Evolutionary conservation across 2,797 vertebrate species (phyloP), one percentile per base, ranked within the genome.

Genomic region (Malurus leucopterus): DNA sequence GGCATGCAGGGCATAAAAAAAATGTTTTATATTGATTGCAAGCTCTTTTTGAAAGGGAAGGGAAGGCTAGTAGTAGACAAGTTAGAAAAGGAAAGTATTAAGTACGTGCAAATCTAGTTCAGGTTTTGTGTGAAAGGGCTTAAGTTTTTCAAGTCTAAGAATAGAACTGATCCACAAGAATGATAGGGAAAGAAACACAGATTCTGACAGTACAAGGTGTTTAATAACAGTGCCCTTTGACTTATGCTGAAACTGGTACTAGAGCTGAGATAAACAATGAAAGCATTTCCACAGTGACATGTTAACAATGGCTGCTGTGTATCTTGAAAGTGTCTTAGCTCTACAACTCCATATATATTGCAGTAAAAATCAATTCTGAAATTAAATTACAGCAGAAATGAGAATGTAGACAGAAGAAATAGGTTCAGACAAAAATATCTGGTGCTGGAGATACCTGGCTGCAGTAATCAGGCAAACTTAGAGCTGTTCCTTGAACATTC

Each of bases 181-280:
- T 7, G 11, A 85, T 0, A 68, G 21, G 18, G 20, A 80, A 76
- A 78, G 23, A 87, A 85, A 76, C 64, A 70, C 38, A 84, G 65
- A 58, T 13, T 83, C 23, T 44, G 20, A 63, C 38, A 81, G 63
- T 58, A 67, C 8, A 63, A 63, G 23, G 47, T 82, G 62, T 93
- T 92, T 91, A 87, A 62, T 85, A 92, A 73, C 51, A 73, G 63
- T 22, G 40, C 23, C 64, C 54, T 93, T 62, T 64, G 79, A 67
- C 57, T 89, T 86, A 30, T 23, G 36, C 47, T 93, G 82, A 67
- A 83, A 77, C 15, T 32, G 70, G 34, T 26, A 70, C 61, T 59
- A 74, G 70, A 92, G 71, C 41, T 88, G 90, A 93, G 92, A 84
- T 26, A 83, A 86, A 78, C 73, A 87, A 80, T 87, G 90, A 74